Percentiles rank a stretch among this genome's conserved stretches.
Evolutionary conservation across 2,113 vertebrate species (phyloP).

Genomic region (Cromileptes altivelis): DNA sequence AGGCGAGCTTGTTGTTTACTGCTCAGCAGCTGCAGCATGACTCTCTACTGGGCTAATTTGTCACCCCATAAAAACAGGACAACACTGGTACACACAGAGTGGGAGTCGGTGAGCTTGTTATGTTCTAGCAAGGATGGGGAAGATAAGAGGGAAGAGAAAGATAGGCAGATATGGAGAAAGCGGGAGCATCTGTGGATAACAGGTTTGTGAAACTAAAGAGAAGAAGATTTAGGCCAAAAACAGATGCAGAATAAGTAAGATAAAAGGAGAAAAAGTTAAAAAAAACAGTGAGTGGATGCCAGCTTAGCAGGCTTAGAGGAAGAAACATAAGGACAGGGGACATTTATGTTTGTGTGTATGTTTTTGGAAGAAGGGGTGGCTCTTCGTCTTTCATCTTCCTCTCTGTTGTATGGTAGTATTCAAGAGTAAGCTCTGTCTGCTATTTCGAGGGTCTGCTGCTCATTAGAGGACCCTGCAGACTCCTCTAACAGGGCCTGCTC

Average conservation of each 20-base stretch:
- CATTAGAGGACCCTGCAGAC: constrained; percentile 73
- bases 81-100: constrained; percentile 56
- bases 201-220: constrained; percentile 39
- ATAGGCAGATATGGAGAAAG: constrained; percentile 17
- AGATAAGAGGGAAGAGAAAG: constrained; percentile 40
- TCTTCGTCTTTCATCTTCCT: constrained; percentile 28
- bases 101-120: constrained; percentile 67
- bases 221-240: constrained; percentile 16
- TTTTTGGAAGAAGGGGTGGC: background rate
- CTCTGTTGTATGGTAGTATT: constrained; percentile 30
- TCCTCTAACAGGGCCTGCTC: constrained; percentile 48
- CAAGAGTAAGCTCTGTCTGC: constrained; percentile 40
- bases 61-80: constrained; percentile 69
- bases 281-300: background rate
- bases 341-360: constrained; percentile 16
- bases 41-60: constrained; percentile 71
- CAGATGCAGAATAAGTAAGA: constrained; percentile 1
- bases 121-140: constrained; percentile 45
- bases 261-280: background rate
- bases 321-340: constrained; percentile 14
- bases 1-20: constrained; percentile 67
- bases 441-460: constrained; percentile 59
- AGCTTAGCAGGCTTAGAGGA: background rate
- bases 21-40: constrained; percentile 55
- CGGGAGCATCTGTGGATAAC: constrained; percentile 21